A percentile compares a stretch with the other conserved stretches of the same genome.
phyloP scores from a whole-genome alignment of 2,113 vertebrate genomes.

The Sceloporus tristichus region DNA sequence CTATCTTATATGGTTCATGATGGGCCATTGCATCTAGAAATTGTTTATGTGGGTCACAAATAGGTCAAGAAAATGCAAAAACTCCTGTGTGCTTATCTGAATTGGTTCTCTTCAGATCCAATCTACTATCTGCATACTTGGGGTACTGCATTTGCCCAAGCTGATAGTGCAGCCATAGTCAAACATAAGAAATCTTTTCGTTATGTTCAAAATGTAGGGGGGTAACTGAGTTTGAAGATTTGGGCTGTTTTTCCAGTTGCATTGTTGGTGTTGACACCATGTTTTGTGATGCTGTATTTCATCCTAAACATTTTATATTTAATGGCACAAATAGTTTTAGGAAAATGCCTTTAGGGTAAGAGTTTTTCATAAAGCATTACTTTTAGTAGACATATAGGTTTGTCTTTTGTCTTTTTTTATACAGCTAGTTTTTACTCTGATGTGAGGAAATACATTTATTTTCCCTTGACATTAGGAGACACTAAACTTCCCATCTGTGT shows the following conservation, averaged over 20 bases:
- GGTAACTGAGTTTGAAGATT: background rate
- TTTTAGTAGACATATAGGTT: background rate
- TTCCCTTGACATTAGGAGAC: slow-evolving; percentile 7
- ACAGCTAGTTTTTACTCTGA: background rate
- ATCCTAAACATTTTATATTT: background rate
- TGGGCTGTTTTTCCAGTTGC: background rate
- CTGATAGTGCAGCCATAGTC: background rate
- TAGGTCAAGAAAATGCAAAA: background rate
- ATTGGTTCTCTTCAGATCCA: background rate
- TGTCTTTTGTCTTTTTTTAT: background rate
- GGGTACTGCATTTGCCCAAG: background rate
- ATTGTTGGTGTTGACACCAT: too few relatives aligned
- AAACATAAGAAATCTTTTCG: background rate
- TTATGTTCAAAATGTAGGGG: background rate
- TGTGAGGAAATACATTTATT: slow-evolving; percentile 7
- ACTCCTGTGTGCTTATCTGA: background rate
- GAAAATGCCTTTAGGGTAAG: background rate
- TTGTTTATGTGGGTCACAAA: background rate
- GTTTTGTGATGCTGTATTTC: background rate
- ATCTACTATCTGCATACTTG: background rate
- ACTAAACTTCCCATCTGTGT: slow-evolving; percentile 30
- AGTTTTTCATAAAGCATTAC: background rate
- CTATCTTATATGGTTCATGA: background rate
- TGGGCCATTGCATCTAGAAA: background rate
- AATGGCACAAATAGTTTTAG: slow-evolving; percentile 2